These are phyloP conservation scores for Anguilla japonica DNA, from an alignment of 2,113 vertebrate species.

Conservation along the genomic window DNA sequence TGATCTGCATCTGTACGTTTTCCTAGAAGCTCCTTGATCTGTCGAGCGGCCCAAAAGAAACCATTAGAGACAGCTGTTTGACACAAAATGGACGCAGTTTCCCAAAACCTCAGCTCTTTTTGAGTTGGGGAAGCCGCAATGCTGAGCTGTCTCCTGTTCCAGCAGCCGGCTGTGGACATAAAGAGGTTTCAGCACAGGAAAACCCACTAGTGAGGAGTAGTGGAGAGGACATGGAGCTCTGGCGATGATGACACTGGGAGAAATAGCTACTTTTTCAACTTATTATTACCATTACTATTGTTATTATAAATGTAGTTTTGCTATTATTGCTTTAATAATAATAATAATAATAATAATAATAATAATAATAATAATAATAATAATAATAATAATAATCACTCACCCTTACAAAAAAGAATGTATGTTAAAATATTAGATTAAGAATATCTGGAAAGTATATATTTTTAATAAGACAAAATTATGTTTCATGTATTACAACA, in stretches of 20 bases:
- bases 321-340: conserved; percentile 6
- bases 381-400: conserved; percentile 27
- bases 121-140: neutral
- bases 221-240: conserved; percentile 18
- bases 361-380: conserved; percentile 20
- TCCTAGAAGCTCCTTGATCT: neutral
- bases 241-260: neutral
- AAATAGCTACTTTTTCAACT: neutral
- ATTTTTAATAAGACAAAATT: neutral
- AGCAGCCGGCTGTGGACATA: conserved; percentile 26
- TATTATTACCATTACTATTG: neutral
- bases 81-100: neutral
- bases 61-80: neutral
- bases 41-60: neutral
- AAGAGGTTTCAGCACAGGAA: conserved; percentile 20
- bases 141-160: conserved; percentile 16
- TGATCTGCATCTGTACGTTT: neutral
- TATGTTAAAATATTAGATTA: neutral
- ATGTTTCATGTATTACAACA: neutral
- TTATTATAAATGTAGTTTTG: neutral
- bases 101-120: neutral
- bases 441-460: conserved; percentile 3
- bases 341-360: conserved; percentile 23
- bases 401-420: conserved; percentile 37
- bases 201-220: conserved; percentile 25